These are phyloP conservation scores for Mimumesa dahlbomi DNA, from an alignment of 2,888 invertebrate genomes.

Conservation along the genomic window DNA sequence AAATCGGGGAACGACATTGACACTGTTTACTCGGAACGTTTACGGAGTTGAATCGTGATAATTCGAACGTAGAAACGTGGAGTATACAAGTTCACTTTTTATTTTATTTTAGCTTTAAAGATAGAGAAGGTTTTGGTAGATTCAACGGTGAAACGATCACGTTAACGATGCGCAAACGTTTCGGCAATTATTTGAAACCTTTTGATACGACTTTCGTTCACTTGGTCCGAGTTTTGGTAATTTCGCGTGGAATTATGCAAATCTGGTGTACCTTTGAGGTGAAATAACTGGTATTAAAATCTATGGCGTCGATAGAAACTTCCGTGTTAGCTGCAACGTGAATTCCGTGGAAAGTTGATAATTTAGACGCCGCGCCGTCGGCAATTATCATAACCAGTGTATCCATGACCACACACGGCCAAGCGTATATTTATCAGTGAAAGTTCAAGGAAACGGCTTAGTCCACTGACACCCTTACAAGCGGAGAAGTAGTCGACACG, in stretches of 20 bases:
- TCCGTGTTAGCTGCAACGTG: background rate
- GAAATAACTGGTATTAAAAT: background rate
- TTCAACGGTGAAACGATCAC: no score
- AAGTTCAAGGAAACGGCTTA: constrained; percentile 47
- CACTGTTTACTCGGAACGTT: no score
- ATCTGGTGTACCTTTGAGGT: background rate
- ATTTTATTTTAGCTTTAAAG: no score
- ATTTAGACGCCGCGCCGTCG: constrained; percentile 15
- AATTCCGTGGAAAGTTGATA: constrained; percentile 14
- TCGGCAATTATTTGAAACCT: no score
- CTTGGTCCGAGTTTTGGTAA: no score
- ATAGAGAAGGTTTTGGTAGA: no score
- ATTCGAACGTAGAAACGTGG: no score
- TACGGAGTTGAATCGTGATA: no score
- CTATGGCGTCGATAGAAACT: background rate
- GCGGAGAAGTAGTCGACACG: background rate
- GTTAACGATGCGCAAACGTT: no score
- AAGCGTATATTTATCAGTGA: constrained; percentile 35
- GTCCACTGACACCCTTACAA: constrained; percentile 12
- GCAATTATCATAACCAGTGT: constrained; percentile 41
- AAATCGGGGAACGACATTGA: no score
- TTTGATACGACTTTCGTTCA: no score
- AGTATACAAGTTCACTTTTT: no score
- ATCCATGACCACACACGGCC: background rate
- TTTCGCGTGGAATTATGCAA: background rate